Percentiles rank a stretch among this genome's conserved stretches.
Evolutionary conservation across 1,140 invertebrate genomes (phyloP).

Genomic region (Fopius arisanus): DNA sequence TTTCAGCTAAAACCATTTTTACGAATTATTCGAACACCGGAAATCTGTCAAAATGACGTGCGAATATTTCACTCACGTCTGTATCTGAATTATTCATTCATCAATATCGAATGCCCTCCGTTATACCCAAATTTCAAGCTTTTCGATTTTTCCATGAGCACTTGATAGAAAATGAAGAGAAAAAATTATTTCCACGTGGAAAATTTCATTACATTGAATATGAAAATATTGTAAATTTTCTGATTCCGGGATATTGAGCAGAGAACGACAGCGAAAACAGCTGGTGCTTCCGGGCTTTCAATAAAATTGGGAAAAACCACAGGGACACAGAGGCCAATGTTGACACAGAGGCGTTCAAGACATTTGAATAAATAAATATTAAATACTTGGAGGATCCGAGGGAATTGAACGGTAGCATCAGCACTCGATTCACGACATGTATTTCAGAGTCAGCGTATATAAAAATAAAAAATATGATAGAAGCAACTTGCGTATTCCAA

Average conservation of each 20-base stretch:
- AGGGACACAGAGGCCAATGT: background rate
- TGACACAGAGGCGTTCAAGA: background rate
- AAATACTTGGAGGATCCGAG: background rate
- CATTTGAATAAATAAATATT: conserved; percentile 10
- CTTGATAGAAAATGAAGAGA: too few species aligned
- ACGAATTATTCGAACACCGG: too few species aligned
- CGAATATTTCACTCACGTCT: too few species aligned
- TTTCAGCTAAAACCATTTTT: too few species aligned
- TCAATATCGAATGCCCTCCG: too few species aligned
- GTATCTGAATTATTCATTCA: too few species aligned
- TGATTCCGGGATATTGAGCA: background rate
- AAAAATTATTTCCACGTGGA: too few species aligned
- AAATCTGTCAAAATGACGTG: too few species aligned
- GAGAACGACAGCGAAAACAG: background rate
- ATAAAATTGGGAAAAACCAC: background rate
- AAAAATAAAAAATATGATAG: background rate
- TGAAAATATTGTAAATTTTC: background rate
- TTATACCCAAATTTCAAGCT: too few species aligned
- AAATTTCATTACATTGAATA: background rate
- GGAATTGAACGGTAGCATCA: background rate
- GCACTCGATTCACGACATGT: background rate
- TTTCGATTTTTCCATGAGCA: too few species aligned
- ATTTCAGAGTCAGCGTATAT: background rate
- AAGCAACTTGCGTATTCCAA: background rate
- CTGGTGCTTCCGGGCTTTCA: background rate